Evolutionary conservation across 1,140 invertebrate species (phyloP).

Genomic region (Ooceraea biroi): DNA sequence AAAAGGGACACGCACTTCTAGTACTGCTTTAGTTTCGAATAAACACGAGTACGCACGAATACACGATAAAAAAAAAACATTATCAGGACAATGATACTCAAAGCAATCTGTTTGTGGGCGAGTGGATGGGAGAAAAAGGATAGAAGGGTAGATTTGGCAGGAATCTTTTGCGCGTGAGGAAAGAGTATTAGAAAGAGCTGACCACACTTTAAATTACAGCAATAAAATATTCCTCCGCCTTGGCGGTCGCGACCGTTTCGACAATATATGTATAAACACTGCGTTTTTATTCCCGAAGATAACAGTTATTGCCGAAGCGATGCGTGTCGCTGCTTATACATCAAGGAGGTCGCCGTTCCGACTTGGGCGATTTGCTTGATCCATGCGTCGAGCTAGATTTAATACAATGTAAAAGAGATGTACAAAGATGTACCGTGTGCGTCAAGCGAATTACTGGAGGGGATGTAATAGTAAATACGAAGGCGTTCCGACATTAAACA

Average conservation of each 20-base stretch:
- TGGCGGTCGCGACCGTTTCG: slow-evolving; percentile 18
- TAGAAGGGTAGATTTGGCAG: not conserved
- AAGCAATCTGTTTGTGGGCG: slow-evolving; percentile 40
- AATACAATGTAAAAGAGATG: slow-evolving; percentile 35
- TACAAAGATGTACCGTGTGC: slow-evolving; percentile 41
- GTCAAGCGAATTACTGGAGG: slow-evolving; percentile 35
- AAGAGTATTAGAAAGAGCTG: slow-evolving; percentile 27
- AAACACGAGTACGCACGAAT: slow-evolving; percentile 2
- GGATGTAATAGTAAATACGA: slow-evolving; percentile 6
- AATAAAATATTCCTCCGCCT: slow-evolving; percentile 19
- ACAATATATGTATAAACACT: slow-evolving; percentile 13
- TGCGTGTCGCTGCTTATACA: slow-evolving; percentile 12
- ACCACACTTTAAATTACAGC: slow-evolving; percentile 53
- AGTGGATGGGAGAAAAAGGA: not conserved
- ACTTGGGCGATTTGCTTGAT: not conserved
- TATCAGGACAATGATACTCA: slow-evolving; percentile 35
- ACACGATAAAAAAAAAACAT: slow-evolving; percentile 16
- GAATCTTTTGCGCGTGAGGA: slow-evolving; percentile 4
- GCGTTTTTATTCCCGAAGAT: slow-evolving; percentile 21
- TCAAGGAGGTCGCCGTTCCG: not conserved
- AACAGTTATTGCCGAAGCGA: slow-evolving; percentile 43
- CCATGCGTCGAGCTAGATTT: slow-evolving; percentile 19
- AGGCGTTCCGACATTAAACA: slow-evolving; percentile 48
- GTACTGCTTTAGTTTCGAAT: slow-evolving; percentile 67
- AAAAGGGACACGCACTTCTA: slow-evolving; percentile 68